Percentiles rank a stretch among this genome's conserved stretches.
Conservation (phyloP, 2,113 vertebrate species). For the Hydrolagus affinis region DNA sequence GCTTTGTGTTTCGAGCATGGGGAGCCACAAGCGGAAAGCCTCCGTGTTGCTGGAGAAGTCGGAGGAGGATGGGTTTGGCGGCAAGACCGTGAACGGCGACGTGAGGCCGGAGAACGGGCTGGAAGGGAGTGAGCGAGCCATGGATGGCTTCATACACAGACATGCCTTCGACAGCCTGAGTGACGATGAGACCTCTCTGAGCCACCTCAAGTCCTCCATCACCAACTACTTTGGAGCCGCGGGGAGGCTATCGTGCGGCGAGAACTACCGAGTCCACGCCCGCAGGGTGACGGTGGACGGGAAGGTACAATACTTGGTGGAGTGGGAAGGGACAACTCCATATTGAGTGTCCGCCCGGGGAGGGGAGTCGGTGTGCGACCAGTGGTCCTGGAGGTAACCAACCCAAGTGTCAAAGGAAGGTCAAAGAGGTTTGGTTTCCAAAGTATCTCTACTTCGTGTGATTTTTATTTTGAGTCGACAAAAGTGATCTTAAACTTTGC, state of each 20-base stretch:
- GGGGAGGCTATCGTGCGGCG: slow-evolving; percentile 76
- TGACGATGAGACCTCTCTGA: slow-evolving; percentile 70
- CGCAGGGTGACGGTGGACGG: slow-evolving; percentile 79
- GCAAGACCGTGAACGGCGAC: slow-evolving; percentile 30
- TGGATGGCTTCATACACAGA: slow-evolving; percentile 57
- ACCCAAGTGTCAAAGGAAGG: not conserved
- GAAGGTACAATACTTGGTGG: slow-evolving; percentile 85
- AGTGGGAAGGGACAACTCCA: slow-evolving; percentile 89
- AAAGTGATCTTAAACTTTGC: not conserved
- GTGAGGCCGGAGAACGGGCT: slow-evolving; percentile 43
- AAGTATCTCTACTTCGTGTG: not conserved
- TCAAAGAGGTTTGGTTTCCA: not conserved
- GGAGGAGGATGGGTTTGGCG: slow-evolving; percentile 40
- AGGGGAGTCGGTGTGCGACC: too few species aligned
- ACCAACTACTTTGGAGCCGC: slow-evolving; percentile 82
- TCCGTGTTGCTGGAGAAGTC: slow-evolving; percentile 57
- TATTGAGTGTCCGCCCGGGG: slow-evolving; percentile 57
- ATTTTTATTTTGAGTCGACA: not conserved
- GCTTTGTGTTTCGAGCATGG: slow-evolving; percentile 51
- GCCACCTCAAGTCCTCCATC: slow-evolving; percentile 87
- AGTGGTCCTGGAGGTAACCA: not conserved
- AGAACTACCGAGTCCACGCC: slow-evolving; percentile 85
- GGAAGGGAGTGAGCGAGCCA: slow-evolving; percentile 46
- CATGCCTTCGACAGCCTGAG: slow-evolving; percentile 76
- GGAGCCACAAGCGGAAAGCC: slow-evolving; percentile 86